Evolutionary conservation across 2,113 vertebrate genomes (phyloP), one percentile per base, ranked within the genome.

Genomic region (Collichthys lucidus): DNA sequence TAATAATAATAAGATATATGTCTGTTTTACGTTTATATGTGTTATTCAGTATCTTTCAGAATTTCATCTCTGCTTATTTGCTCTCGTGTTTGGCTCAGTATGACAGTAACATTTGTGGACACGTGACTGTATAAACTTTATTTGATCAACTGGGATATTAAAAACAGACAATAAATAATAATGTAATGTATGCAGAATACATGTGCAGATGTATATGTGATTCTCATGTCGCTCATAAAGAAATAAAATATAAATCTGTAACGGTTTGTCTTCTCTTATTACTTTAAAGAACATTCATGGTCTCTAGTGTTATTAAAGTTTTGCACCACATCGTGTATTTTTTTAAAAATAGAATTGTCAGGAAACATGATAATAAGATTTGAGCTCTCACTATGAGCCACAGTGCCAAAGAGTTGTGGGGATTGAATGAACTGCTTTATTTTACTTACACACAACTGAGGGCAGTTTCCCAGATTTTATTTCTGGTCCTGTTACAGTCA

Each of bases 391-490:
- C 10, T 20, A 29, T 20, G 44, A 35, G 29, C 9, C 46, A 4
- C 15, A 19, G 26, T 42, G 24, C 24, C 16, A 56, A 40, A n/a
- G 26, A 22, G 15, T 24, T 42, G 29, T 24, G 8, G 42, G 59
- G 29, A 75, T 55, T 56, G 10, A 50, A 35, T 67, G 4, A 60
- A 63, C 57, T 62, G 15, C 11, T 69, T 70, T 74, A 17, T 56
- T 77, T 40, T 31, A 47, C 76, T 74, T 19, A 52, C 80, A 77
- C 56, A 52, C 52, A 81, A 20, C 68, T 15, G 10, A 62, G 29
- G 14, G 24, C 47, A n/a, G 0, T 59, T 49, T n/a, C 82, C 68
- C 79, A 71, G 61, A 6, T 82, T 82, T 77, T 90, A 79, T 82
- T 83, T 81, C 49, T 64, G 49, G 66, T 50, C 44, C 56, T 77